Conservation (phyloP, 2,113 vertebrate genomes). For the Colossoma macropomum region DNA sequence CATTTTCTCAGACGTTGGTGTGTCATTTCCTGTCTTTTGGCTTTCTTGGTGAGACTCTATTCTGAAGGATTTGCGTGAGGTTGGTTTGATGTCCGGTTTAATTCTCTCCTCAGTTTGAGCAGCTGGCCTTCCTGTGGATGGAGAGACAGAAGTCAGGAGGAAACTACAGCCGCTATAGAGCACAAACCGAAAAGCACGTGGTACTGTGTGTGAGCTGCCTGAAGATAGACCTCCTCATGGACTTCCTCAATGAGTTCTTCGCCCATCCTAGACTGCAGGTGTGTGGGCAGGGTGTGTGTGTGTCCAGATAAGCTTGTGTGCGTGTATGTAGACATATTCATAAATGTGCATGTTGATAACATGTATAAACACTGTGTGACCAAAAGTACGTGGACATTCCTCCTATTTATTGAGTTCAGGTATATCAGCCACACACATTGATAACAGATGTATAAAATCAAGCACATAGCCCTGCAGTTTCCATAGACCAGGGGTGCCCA, state of each 20-base stretch:
- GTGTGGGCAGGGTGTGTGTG: neutral
- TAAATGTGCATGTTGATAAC: neutral
- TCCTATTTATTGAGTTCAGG: too few relatives aligned
- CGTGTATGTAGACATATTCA: neutral
- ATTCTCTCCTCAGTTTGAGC: slow-evolving; percentile 75
- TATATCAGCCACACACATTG: too few relatives aligned
- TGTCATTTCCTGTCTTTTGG: slow-evolving; percentile 14
- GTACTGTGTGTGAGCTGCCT: slow-evolving; percentile 84
- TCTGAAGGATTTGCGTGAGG: neutral
- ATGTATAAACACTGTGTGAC: too few relatives aligned
- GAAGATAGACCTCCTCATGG: slow-evolving; percentile 85
- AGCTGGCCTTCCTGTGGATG: slow-evolving; percentile 86
- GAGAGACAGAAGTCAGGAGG: slow-evolving; percentile 84
- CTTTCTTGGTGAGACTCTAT: neutral
- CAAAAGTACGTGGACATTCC: too few relatives aligned
- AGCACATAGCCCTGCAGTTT: too few relatives aligned
- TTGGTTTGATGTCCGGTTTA: neutral
- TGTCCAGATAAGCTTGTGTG: neutral
- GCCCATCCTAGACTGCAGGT: slow-evolving; percentile 83
- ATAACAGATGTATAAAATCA: too few relatives aligned
- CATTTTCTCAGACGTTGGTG: neutral
- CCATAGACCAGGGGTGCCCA: too few relatives aligned
- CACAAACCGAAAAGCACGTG: slow-evolving; percentile 84
- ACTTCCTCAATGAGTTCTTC: slow-evolving; percentile 85
- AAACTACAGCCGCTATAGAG: slow-evolving; percentile 84